phyloP scores from a whole-genome alignment of 1,140 invertebrate species.

The Nasonia longicornis region DNA sequence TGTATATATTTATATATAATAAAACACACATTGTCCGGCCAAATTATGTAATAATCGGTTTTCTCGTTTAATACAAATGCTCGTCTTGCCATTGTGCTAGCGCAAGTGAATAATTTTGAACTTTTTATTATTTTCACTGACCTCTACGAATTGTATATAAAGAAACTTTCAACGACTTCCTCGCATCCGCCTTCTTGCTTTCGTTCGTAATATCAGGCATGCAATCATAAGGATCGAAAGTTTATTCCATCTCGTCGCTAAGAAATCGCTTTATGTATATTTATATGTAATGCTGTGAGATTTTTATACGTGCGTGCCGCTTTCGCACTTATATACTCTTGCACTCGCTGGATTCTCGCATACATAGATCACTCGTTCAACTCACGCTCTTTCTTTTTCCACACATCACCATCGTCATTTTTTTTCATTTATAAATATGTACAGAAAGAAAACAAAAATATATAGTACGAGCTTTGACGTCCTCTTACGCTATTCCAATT shows the following conservation, averaged over 20 bases:
- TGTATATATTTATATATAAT: constrained; percentile 27
- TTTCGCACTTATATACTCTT: constrained; percentile 6
- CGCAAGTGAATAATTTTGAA: constrained; percentile 19
- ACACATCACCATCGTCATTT: not conserved
- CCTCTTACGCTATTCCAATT: constrained; percentile 13
- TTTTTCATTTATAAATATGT: constrained; percentile 45
- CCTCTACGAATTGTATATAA: constrained; percentile 35
- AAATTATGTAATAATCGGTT: constrained; percentile 25
- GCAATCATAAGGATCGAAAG: not conserved
- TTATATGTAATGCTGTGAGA: constrained; percentile 28
- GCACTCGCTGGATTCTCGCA: not conserved
- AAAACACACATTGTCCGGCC: constrained; percentile 32
- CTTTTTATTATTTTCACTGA: constrained; percentile 5
- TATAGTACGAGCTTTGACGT: constrained; percentile 41
- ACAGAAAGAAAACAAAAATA: constrained; percentile 45
- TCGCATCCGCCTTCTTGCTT: not conserved
- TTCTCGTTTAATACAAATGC: constrained; percentile 29
- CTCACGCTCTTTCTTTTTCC: constrained; percentile 25
- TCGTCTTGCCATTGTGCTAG: constrained; percentile 25
- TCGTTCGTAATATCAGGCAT: not conserved
- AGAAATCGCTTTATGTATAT: constrained; percentile 35
- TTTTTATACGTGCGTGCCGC: constrained; percentile 8
- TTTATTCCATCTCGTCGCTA: constrained; percentile 29
- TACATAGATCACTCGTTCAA: constrained; percentile 1
- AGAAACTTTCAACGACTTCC: constrained; percentile 27